Percentiles rank a stretch among this genome's conserved stretches.
Conservation (phyloP, 2,888 invertebrate species). For the Zootermopsis nevadensis region DNA sequence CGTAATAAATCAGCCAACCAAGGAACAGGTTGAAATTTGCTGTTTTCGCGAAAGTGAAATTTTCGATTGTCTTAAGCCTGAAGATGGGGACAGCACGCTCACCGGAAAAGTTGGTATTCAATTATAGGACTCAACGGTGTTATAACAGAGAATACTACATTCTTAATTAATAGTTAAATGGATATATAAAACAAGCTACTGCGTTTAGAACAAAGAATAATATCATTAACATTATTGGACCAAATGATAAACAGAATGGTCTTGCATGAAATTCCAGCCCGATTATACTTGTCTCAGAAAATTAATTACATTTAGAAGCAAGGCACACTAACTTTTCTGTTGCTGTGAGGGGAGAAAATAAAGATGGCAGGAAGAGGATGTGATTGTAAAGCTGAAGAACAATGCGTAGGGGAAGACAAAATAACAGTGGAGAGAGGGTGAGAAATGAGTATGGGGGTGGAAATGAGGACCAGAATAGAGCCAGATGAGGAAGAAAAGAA, state of each 20-base stretch:
- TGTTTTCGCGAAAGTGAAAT: no score
- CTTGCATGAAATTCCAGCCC: not conserved
- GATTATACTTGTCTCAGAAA: not conserved
- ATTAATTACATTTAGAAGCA: constrained; percentile 13
- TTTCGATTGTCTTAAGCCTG: no score
- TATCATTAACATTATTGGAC: not conserved
- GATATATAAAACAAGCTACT: no score
- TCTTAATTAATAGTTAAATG: no score
- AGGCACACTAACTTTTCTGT: not conserved
- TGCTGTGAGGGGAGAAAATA: not conserved
- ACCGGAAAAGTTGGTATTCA: no score
- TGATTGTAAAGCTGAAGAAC: constrained; percentile 23
- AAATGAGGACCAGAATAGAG: constrained; percentile 26
- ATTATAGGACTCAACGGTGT: no score
- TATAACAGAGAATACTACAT: no score
- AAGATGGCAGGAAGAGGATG: not conserved
- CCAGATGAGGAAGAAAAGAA: constrained; percentile 11
- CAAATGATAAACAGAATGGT: not conserved
- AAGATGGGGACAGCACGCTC: no score
- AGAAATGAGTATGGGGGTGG: constrained; percentile 33
- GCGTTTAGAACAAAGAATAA: no score
- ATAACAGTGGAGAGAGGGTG: constrained; percentile 9
- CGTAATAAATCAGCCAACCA: no score
- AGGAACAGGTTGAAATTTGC: no score
- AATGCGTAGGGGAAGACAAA: constrained; percentile 3